Conservation (phyloP, 1,140 invertebrate genomes). For the Teleopsis dalmanni region DNA sequence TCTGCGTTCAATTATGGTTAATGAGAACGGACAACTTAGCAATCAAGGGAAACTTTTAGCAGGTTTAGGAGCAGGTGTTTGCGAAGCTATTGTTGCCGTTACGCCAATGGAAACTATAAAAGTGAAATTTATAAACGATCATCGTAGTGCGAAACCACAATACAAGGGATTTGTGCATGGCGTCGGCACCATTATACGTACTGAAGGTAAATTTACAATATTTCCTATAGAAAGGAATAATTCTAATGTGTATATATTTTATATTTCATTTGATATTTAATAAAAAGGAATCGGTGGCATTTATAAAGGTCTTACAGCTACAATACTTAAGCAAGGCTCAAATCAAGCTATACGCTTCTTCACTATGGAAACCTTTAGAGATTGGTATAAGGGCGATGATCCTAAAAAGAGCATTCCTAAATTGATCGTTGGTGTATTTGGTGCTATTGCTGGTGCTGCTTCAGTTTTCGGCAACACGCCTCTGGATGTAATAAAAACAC, state of each 20-base stretch:
- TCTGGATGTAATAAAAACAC: slow-evolving; percentile 97
- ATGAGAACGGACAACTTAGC: slow-evolving; percentile 73
- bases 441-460: slow-evolving; percentile 86
- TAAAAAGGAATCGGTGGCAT: slow-evolving; percentile 71
- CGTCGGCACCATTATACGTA: slow-evolving; percentile 74
- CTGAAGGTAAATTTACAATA: slow-evolving; percentile 60
- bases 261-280: slow-evolving; percentile 32
- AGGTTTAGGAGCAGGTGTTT: slow-evolving; percentile 89
- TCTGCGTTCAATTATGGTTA: slow-evolving; percentile 70
- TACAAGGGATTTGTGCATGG: slow-evolving; percentile 94
- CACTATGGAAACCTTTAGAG: slow-evolving; percentile 93
- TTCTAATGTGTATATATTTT: background rate
- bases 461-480: slow-evolving; percentile 98
- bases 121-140: slow-evolving; percentile 99
- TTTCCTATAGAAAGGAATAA: background rate
- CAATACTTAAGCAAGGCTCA: slow-evolving; percentile 94
- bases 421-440: slow-evolving; percentile 78
- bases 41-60: slow-evolving; percentile 71
- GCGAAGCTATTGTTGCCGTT: slow-evolving; percentile 88
- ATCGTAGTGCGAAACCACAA: slow-evolving; percentile 80
- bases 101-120: slow-evolving; percentile 99
- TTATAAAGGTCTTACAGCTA: slow-evolving; percentile 92
- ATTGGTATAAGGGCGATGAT: slow-evolving; percentile 83
- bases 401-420: slow-evolving; percentile 76
- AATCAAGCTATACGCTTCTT: slow-evolving; percentile 98